These are phyloP conservation scores for Panurus biarmicus DNA, from an alignment of 2,113 vertebrate species.

Conservation along the genomic window DNA sequence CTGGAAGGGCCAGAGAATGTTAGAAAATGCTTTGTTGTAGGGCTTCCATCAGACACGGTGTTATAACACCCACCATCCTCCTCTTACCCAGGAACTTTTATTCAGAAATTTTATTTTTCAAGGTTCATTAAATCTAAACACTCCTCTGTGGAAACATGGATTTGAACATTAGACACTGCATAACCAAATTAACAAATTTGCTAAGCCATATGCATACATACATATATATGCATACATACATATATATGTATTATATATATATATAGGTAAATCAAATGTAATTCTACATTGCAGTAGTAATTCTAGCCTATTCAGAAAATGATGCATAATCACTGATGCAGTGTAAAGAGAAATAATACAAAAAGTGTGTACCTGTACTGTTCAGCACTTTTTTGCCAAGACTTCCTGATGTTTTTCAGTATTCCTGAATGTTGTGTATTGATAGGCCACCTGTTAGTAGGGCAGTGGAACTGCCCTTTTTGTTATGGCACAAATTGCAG, in stretches of 20 bases:
- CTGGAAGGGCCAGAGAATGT: neutral
- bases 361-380: neutral
- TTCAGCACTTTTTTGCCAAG: neutral
- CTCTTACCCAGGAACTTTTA: neutral
- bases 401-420: neutral
- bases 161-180: neutral
- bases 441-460: neutral
- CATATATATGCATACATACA: too few relatives aligned
- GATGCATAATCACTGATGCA: neutral
- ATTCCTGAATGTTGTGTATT: neutral
- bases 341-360: neutral
- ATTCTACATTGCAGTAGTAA: neutral
- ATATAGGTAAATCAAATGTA: neutral
- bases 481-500: neutral
- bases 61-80: neutral
- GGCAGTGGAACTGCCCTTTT: neutral
- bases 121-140: neutral
- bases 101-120: neutral
- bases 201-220: neutral
- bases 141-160: neutral
- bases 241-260: neutral
- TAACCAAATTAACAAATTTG: neutral
- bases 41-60: accelerated
- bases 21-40: neutral
- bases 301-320: neutral